These are phyloP conservation scores for Gibbula magus DNA, from an alignment of 2,888 invertebrate genomes.

Conservation along the genomic window DNA sequence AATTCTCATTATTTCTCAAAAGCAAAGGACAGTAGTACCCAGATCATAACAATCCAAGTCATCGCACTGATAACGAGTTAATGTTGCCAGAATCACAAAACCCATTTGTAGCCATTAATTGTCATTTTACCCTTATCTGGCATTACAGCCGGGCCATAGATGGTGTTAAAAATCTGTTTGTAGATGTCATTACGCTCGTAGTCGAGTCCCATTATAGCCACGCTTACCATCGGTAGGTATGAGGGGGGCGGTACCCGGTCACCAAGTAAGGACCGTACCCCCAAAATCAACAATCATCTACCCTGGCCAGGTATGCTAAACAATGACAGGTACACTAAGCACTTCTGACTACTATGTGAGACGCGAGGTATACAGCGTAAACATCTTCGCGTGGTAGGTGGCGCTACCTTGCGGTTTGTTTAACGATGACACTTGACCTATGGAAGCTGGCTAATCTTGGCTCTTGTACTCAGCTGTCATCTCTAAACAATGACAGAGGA, in stretches of 20 bases:
- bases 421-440: slow-evolving; percentile 1
- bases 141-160: background rate
- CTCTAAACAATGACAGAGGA: background rate
- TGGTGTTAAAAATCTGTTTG: slow-evolving; percentile 23
- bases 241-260: slow-evolving; percentile 1
- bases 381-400: slow-evolving; percentile 16
- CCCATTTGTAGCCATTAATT: background rate
- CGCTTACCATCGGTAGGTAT: background rate
- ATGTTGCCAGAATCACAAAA: no score
- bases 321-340: slow-evolving; percentile 25
- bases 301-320: slow-evolving; percentile 18
- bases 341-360: background rate
- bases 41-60: no score
- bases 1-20: no score
- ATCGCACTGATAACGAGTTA: no score
- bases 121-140: background rate
- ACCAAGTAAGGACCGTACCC: slow-evolving; percentile 19
- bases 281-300: slow-evolving; percentile 24
- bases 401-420: slow-evolving; percentile 4
- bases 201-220: background rate
- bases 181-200: background rate
- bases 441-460: background rate
- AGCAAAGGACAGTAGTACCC: no score
- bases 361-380: background rate
- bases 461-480: slow-evolving; percentile 5